Evolutionary conservation across 2,113 vertebrate genomes (phyloP).

Genomic region (Protobothrops mucrosquamatus): DNA sequence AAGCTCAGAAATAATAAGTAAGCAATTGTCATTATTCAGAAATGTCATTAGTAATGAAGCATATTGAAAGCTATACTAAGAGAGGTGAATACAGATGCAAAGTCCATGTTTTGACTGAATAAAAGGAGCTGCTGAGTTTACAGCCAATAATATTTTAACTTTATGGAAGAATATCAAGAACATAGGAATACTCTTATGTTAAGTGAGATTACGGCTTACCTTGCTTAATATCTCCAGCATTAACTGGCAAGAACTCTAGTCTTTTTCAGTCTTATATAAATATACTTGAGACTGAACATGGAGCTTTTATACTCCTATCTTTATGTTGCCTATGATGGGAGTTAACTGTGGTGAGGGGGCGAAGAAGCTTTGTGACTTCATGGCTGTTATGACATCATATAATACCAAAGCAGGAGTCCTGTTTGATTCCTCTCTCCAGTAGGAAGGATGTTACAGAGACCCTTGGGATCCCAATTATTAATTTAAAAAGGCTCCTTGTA

Average conservation of each 20-base stretch:
- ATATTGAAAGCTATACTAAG: background rate
- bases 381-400: background rate
- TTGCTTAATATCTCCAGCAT: background rate
- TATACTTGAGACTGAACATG: background rate
- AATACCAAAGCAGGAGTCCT: background rate
- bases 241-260: background rate
- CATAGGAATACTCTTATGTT: background rate
- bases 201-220: background rate
- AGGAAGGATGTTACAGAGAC: background rate
- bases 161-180: background rate
- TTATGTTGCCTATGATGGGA: background rate
- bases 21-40: background rate
- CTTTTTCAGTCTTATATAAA: background rate
- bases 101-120: background rate
- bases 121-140: background rate
- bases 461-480: background rate
- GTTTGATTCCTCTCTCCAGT: background rate
- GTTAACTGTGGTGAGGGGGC: background rate
- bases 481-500: background rate
- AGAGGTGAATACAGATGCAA: background rate
- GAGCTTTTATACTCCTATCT: background rate
- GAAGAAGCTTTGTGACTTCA: background rate
- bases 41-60: background rate
- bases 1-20: slow-evolving; percentile 3
- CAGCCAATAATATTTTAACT: background rate